Evolutionary conservation across 2,113 vertebrate species (phyloP).

Genomic region (Polypterus bichir): DNA sequence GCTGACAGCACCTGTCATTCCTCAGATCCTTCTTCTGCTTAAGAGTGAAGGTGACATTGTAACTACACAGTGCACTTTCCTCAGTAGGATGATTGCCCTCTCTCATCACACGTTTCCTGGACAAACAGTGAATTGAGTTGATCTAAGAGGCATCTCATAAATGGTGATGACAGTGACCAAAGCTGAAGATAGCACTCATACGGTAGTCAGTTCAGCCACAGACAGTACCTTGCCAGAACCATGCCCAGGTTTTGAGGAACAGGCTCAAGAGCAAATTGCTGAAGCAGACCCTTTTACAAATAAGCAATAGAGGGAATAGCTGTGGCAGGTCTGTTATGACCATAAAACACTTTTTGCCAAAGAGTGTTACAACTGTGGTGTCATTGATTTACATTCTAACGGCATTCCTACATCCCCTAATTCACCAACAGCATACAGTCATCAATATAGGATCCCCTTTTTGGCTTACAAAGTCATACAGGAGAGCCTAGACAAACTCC

Average conservation of each 20-base stretch:
- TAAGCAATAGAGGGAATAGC: too few species aligned
- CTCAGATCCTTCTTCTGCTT: background rate
- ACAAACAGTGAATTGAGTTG: background rate
- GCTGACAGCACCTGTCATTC: too few species aligned
- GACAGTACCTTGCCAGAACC: background rate
- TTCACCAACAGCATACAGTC: too few species aligned
- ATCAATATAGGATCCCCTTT: too few species aligned
- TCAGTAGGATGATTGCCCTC: background rate
- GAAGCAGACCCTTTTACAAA: background rate
- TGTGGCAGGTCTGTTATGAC: too few species aligned
- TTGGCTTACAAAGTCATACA: too few species aligned
- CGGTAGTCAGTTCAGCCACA: background rate
- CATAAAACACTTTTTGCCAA: too few species aligned
- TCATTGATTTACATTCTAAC: too few species aligned
- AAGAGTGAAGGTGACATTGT: background rate
- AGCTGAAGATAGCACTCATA: background rate
- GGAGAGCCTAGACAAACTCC: too few species aligned
- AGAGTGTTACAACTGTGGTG: too few species aligned
- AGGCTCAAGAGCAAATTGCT: background rate
- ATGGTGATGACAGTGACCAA: background rate
- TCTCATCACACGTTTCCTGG: background rate
- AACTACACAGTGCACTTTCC: background rate
- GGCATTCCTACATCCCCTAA: too few species aligned
- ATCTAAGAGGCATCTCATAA: background rate
- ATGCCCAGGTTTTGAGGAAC: background rate